Evolutionary conservation across 2,113 vertebrate genomes (phyloP).

Genomic region (Chlamydotis undulata): DNA sequence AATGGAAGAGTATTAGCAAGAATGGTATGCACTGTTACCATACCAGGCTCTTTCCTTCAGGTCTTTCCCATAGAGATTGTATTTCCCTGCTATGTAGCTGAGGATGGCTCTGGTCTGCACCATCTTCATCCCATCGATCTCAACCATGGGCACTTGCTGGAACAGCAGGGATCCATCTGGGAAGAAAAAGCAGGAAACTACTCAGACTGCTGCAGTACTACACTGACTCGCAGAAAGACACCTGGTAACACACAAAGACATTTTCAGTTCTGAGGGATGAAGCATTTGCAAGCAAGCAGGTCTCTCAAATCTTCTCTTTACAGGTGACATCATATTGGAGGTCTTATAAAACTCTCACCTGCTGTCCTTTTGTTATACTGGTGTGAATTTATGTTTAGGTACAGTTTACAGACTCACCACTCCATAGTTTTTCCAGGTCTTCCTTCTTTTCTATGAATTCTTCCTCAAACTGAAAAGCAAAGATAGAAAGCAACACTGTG

Average conservation of each 20-base stretch:
- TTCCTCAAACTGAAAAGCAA: slow-evolving; percentile 87
- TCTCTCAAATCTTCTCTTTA: neutral
- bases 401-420: slow-evolving; percentile 73
- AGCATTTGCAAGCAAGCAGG: neutral
- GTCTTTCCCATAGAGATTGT: slow-evolving; percentile 87
- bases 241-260: neutral
- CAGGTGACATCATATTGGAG: neutral
- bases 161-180: slow-evolving; percentile 83
- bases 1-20: neutral
- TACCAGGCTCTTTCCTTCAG: slow-evolving; percentile 85
- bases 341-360: neutral
- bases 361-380: neutral
- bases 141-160: slow-evolving; percentile 89
- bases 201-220: neutral
- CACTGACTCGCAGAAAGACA: neutral
- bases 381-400: neutral
- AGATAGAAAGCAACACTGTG: neutral
- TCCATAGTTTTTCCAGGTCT: slow-evolving; percentile 80
- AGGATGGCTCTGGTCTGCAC: slow-evolving; percentile 88
- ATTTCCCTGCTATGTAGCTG: slow-evolving; percentile 87
- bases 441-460: slow-evolving; percentile 80
- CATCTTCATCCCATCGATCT: slow-evolving; percentile 89
- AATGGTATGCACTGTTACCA: neutral
- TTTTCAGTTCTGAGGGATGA: neutral
- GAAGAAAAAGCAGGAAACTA: neutral